Percentiles rank a stretch among this genome's conserved stretches.
Evolutionary conservation across 2,113 vertebrate genomes (phyloP).

Genomic region (Platichthys stellatus): DNA sequence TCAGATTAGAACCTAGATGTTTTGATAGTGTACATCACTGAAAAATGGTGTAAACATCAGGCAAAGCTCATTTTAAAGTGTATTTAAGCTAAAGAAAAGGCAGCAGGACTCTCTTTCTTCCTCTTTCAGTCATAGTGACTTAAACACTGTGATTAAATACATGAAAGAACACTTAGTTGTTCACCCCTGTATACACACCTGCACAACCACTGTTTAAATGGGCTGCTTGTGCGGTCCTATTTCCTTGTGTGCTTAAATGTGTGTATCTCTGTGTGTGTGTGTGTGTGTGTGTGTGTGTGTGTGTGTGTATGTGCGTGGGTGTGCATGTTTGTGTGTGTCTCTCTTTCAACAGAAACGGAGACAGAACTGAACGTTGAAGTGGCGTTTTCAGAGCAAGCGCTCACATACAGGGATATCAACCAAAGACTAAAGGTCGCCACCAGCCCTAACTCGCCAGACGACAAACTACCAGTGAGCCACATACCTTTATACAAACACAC

Average conservation of each 20-base stretch:
- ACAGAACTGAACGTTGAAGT: constrained; percentile 93
- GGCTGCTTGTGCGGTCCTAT: neutral
- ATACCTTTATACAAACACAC: neutral
- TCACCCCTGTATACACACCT: constrained; percentile 43
- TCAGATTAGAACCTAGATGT: too few species aligned
- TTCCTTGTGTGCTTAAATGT: neutral
- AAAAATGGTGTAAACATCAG: too few species aligned
- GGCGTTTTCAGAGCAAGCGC: constrained; percentile 94
- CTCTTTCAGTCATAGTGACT: neutral
- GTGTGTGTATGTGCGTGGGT: neutral
- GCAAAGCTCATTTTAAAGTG: neutral
- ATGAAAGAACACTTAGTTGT: constrained; percentile 13
- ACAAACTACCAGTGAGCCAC: constrained; percentile 88
- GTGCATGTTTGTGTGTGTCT: constrained; percentile 11
- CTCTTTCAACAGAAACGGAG: constrained; percentile 69
- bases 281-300: too few species aligned
- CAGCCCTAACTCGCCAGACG: constrained; percentile 73
- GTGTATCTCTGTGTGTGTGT: too few species aligned
- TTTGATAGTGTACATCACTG: too few species aligned
- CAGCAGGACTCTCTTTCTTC: neutral
- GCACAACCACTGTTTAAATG: constrained; percentile 23
- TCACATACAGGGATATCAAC: constrained; percentile 83
- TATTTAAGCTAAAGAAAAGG: neutral
- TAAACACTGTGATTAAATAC: neutral
- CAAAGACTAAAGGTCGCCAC: constrained; percentile 74